Evolutionary conservation across 2,888 invertebrate species (phyloP).

Genomic region (Sialis fuliginosa): DNA sequence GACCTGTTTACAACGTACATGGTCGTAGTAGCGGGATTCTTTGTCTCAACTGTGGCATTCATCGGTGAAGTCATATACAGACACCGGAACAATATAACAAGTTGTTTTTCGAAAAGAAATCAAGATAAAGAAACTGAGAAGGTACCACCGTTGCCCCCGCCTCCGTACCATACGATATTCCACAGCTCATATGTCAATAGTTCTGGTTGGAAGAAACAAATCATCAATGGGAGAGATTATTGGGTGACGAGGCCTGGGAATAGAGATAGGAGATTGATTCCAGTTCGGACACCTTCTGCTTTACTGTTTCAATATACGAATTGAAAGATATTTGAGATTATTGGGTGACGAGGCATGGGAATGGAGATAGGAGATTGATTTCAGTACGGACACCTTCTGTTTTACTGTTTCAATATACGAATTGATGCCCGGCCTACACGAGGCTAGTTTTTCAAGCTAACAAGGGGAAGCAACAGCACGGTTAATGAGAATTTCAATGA

Average conservation of each 20-base stretch:
- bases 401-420: slow-evolving; percentile 46
- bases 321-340: slow-evolving; percentile 33
- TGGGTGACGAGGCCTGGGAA: slow-evolving; percentile 41
- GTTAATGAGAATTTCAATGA: too few species aligned
- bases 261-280: slow-evolving; percentile 50
- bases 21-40: slow-evolving; percentile 52
- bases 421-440: too few species aligned
- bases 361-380: slow-evolving; percentile 47
- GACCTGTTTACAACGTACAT: slow-evolving; percentile 67
- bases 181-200: slow-evolving; percentile 21
- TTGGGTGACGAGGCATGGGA: slow-evolving; percentile 41
- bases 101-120: slow-evolving; percentile 2
- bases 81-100: slow-evolving; percentile 1
- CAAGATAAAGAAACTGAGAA: slow-evolving; percentile 3
- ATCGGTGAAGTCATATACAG: slow-evolving; percentile 35
- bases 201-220: slow-evolving; percentile 23
- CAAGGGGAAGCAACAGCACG: too few species aligned
- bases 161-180: slow-evolving; percentile 45
- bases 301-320: slow-evolving; percentile 46
- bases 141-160: slow-evolving; percentile 31
- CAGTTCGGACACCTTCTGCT: slow-evolving; percentile 58
- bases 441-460: too few species aligned
- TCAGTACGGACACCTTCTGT: slow-evolving; percentile 63
- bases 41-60: slow-evolving; percentile 44
- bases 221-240: slow-evolving; percentile 62